Conservation (phyloP, 1,140 invertebrate species). For the Pseudobourletiella spinata region DNA sequence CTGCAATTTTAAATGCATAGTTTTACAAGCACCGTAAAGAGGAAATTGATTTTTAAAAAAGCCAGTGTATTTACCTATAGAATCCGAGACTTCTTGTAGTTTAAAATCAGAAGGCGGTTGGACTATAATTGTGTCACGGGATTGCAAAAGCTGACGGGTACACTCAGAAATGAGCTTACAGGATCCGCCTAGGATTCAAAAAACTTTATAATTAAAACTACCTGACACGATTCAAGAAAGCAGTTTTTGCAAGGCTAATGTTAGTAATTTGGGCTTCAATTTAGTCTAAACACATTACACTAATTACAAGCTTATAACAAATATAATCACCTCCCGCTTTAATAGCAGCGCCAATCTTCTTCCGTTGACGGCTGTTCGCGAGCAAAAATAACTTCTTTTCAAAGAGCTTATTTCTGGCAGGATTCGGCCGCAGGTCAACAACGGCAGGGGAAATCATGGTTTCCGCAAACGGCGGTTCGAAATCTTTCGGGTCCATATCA, state of each 20-base stretch:
- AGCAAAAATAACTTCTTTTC: constrained; percentile 52
- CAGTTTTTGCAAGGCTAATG: no score
- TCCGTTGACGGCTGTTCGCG: constrained; percentile 49
- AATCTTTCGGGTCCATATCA: constrained; percentile 47
- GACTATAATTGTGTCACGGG: no score
- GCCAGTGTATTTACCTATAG: background rate
- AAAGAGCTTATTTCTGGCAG: constrained; percentile 48
- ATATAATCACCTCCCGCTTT: constrained; percentile 22
- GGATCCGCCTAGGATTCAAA: no score
- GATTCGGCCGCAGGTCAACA: constrained; percentile 48
- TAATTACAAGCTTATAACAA: no score
- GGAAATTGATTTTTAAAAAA: background rate
- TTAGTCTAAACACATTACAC: no score
- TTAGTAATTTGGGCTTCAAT: no score
- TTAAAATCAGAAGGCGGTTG: constrained; percentile 28
- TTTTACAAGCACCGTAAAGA: background rate
- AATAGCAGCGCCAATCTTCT: constrained; percentile 36
- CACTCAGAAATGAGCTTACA: no score
- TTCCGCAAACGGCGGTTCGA: constrained; percentile 48
- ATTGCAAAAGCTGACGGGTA: no score
- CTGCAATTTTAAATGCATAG: constrained; percentile 42
- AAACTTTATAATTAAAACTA: no score
- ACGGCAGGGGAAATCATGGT: constrained; percentile 40
- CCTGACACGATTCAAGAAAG: no score
- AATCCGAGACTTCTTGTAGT: background rate